Evolutionary conservation across 2,888 invertebrate species (phyloP), one percentile per base, ranked within the genome.

Genomic region (Monopis laevigella): DNA sequence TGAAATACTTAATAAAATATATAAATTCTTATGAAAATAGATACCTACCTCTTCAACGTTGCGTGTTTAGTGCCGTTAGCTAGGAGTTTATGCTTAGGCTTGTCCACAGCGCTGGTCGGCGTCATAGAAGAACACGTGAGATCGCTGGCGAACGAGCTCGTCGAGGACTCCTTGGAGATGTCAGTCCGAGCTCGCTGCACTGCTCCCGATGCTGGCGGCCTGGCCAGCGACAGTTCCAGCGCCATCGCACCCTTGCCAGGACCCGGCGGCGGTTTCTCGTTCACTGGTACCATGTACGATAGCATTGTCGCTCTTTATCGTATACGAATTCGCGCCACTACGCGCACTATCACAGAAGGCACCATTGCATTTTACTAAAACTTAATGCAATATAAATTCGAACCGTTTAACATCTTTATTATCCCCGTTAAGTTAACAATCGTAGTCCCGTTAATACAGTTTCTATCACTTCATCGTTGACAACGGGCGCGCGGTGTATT

Each of bases 241-340:
- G 72, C 69, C 60, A 84, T 62, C 46, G 83, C 70, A 12, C 80
- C 78, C 53, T 84, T 82, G 62, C 81, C 50, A 42, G 84, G 64
- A 55, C 61, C 85, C 51, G 85, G 84, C 42, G 89, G 88, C 41
- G 89, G 88, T 65, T 90, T 89, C 63, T 89, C 89, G 58, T 89
- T 89, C 58, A 88, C 86, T 40, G 90, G 90, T 54, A 90, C 81
- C 88, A 90, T 89, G 65, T 90, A 90, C 51, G 90, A 90, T 78
- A 90, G 80, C 90, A 90, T 90, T 47, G 48, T 56, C 51, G 50
- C 14, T 10, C 10, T 17, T 32, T 32, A 17, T 14, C 17, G 16
- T 3, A 17, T 17, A 13, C 32, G 7, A 10, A 17, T 17, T 13
- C 32, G 16, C 32, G 10, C 17, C 32, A 32, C 32, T 10, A 2